phyloP scores from a whole-genome alignment of 1,140 invertebrate genomes.

The Micrasema longulum region DNA sequence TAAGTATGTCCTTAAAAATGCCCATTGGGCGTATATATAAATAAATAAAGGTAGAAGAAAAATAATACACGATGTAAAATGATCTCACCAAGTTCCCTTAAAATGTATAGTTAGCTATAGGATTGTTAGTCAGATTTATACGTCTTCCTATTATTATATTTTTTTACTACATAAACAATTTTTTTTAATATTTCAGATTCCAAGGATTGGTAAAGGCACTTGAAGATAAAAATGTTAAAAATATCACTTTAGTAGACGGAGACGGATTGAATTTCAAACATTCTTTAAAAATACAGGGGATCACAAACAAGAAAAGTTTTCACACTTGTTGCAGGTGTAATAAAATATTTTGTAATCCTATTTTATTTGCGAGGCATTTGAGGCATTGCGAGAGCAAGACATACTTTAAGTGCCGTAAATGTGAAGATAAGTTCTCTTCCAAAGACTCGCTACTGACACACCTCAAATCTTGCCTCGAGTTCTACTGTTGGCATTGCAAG shows the following conservation, averaged over 20 bases:
- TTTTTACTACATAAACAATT: constrained; percentile 13
- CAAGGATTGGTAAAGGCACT: constrained; percentile 8
- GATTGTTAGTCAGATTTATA: too few species aligned
- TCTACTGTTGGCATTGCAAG: constrained; percentile 2
- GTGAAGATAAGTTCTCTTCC: not conserved
- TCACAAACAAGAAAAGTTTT: not conserved
- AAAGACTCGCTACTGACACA: not conserved
- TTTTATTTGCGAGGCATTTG: constrained; percentile 6
- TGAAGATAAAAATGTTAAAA: constrained; percentile 5
- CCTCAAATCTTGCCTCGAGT: not conserved
- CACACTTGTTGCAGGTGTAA: constrained; percentile 4
- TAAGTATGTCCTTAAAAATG: too few species aligned
- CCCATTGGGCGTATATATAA: too few species aligned
- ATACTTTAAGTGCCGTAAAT: not conserved
- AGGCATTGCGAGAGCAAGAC: not conserved
- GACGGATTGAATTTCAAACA: constrained; percentile 3
- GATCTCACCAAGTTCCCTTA: too few species aligned
- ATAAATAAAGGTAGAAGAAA: too few species aligned
- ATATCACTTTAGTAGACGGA: constrained; percentile 12
- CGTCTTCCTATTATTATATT: too few species aligned
- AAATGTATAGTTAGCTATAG: too few species aligned
- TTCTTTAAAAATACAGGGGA: not conserved
- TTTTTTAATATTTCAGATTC: constrained; percentile 28
- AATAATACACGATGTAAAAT: too few species aligned
- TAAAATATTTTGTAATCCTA: constrained; percentile 3